A percentile compares a stretch with the other conserved stretches of the same genome.
These are phyloP conservation scores for Alouatta palliata DNA, from an alignment of 2,113 vertebrate species.

Conservation along the genomic window DNA sequence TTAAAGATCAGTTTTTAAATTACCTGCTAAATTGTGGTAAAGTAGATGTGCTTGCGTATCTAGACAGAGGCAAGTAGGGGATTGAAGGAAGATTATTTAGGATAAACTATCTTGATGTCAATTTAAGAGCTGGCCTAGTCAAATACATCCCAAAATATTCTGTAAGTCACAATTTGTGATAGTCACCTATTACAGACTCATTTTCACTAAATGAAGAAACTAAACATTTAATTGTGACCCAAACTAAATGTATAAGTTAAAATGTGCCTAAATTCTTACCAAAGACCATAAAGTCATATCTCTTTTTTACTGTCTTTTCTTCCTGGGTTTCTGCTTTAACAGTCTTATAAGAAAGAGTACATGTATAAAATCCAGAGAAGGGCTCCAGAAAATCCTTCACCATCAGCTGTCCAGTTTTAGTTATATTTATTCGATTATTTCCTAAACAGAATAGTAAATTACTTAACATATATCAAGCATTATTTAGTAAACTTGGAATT, in stretches of 20 bases:
- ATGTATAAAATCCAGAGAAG: constrained; percentile 85
- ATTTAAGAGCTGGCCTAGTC: constrained; percentile 13
- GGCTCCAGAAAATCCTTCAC: constrained; percentile 79
- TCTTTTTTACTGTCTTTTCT: constrained; percentile 69
- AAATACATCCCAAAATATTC: background rate
- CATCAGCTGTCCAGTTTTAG: constrained; percentile 81
- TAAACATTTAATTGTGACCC: background rate
- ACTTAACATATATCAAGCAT: constrained; percentile 47
- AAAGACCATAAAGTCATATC: constrained; percentile 82
- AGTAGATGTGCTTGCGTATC: background rate
- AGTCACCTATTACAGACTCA: background rate
- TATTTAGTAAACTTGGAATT: constrained; percentile 44
- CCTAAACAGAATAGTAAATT: constrained; percentile 79
- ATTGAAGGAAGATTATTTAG: background rate
- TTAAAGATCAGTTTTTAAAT: constrained; percentile 9
- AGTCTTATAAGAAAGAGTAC: constrained; percentile 81
- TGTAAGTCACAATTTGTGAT: background rate
- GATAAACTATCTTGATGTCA: background rate
- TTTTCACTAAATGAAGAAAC: constrained; percentile 44
- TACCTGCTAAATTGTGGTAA: constrained; percentile 3
- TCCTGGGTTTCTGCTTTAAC: constrained; percentile 74
- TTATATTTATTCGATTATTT: constrained; percentile 66
- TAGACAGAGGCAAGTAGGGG: background rate
- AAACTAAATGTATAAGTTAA: background rate
- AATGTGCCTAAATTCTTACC: constrained; percentile 76